These are phyloP conservation scores for Pollimyrus isidori DNA, from an alignment of 2,113 vertebrate genomes.

Conservation along the genomic window DNA sequence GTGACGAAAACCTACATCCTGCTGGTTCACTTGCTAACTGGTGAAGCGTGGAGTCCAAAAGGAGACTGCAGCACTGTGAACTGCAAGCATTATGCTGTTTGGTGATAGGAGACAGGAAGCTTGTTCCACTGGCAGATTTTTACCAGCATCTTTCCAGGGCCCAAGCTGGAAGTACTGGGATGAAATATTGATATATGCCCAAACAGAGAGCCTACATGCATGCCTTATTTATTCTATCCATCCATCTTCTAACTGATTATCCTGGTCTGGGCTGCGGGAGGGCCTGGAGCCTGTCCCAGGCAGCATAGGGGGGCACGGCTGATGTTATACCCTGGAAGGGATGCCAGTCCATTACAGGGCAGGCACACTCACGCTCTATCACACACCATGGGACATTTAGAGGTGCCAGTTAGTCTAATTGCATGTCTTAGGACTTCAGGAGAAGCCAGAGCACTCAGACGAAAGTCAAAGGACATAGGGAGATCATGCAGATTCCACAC, in stretches of 20 bases:
- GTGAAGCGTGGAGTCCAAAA: background rate
- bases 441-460: background rate
- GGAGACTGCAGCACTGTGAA: background rate
- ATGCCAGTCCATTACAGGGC: background rate
- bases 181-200: background rate
- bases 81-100: background rate
- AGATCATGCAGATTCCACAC: background rate
- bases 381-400: background rate
- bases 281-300: background rate
- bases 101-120: background rate
- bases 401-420: background rate
- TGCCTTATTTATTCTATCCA: background rate
- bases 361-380: background rate
- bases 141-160: background rate
- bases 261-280: background rate
- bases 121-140: background rate
- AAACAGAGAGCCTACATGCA: background rate
- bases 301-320: background rate
- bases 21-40: background rate
- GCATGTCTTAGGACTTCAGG: background rate
- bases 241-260: background rate
- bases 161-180: background rate
- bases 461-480: background rate
- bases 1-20: background rate
- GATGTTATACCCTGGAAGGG: background rate